Evolutionary conservation across 2,797 vertebrate species (phyloP), one percentile per base, ranked within the genome.

Genomic region (Microchirus variegatus): DNA sequence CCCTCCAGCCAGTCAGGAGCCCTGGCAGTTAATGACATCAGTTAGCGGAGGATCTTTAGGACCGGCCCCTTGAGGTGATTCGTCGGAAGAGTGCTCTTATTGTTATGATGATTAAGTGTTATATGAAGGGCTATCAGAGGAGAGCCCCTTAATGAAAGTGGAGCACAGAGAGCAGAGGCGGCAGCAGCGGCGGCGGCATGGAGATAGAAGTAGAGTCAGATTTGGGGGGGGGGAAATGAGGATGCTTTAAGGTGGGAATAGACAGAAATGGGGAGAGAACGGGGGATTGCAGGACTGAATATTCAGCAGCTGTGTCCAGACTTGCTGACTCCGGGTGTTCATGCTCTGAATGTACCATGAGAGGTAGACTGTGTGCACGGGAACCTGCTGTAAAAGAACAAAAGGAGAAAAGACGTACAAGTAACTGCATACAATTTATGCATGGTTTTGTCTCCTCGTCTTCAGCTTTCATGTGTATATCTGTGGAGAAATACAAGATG

Each of bases 51-150:
- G 67, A 80, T 79, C 78, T 88, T 82, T 73, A 67, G 76, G 81
- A 73, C 78, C 67, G 50, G 79, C 84, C 85, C 85, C 88, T 81
- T 19, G 85, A 86, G 89, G 86, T 85, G 87, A 86, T 79, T 84
- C 73, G 88, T 66, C 54, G 63, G 64, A 80, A 69, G 84, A 81
- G 87, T 61, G 86, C 87, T 89, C 86, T 90, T 85, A 89, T 89
- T 90, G 88, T 90, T 90, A 88, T 88, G 86, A 90, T 90, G 89
- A 91, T 91, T 89, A 90, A 91, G 89, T 89, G 89, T 81, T 87
- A 86, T 89, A 86, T 91, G 90, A 88, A 91, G 89, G 86, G 88
- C 89, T 87, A 90, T 90, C 90, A 89, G 82, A 90, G 86, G 88
- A 90, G 90, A 87, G 81, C 81, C 86, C 89, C 81, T 89, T 91